Evolutionary conservation across 2,113 vertebrate species (phyloP).

Genomic region (Fregata magnificens): DNA sequence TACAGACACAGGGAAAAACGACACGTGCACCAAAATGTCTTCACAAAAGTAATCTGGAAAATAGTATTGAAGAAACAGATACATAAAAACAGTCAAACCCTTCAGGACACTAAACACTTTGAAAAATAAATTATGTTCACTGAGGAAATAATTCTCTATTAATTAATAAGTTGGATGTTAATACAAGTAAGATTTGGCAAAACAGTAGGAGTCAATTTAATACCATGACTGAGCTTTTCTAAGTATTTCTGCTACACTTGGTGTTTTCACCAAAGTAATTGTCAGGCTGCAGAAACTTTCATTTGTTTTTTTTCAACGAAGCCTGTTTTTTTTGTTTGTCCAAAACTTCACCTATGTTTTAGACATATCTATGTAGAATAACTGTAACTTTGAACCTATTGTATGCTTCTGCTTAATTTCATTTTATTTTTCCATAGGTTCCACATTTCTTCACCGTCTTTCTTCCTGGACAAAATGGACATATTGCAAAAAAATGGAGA

Average conservation of each 20-base stretch:
- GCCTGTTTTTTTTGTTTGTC: not conserved
- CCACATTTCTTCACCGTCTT: not conserved
- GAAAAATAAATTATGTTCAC: not conserved
- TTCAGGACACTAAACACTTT: not conserved
- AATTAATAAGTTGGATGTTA: not conserved
- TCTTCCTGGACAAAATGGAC: not conserved
- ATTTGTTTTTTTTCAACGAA: not conserved
- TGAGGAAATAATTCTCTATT: not conserved
- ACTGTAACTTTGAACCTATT: not conserved
- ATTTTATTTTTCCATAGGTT: not conserved
- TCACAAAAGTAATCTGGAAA: not conserved
- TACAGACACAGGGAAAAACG: not conserved
- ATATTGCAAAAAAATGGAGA: not conserved
- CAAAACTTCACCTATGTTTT: not conserved
- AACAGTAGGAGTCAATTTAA: not conserved
- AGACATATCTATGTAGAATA: not conserved
- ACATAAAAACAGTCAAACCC: not conserved
- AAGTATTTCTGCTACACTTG: not conserved
- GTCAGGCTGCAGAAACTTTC: not conserved
- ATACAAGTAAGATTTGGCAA: not conserved
- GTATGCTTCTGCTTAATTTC: not conserved
- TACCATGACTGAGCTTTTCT: not conserved
- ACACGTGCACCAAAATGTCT: accelerated
- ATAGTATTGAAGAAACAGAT: not conserved
- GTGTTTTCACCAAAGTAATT: not conserved